A percentile compares a stretch with the other conserved stretches of the same genome.
These are phyloP conservation scores for Rhabditoides inermis DNA, from an alignment of 2,888 invertebrate species.

Conservation along the genomic window DNA sequence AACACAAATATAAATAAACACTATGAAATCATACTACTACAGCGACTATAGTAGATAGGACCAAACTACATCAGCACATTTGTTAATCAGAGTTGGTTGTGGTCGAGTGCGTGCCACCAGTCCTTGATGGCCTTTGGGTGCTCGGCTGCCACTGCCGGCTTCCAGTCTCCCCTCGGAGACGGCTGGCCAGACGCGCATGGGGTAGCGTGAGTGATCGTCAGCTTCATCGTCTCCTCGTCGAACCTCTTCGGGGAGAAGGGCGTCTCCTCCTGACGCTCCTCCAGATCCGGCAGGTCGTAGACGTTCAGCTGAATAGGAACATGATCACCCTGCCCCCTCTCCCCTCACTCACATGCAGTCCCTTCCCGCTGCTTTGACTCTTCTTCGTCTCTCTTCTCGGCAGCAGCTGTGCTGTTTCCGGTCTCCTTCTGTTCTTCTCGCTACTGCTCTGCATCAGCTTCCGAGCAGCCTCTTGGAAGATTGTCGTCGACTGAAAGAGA, in stretches of 20 bases:
- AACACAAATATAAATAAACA: too few species aligned
- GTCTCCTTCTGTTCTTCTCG: slow-evolving; percentile 3
- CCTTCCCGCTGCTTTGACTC: slow-evolving; percentile 15
- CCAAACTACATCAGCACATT: too few species aligned
- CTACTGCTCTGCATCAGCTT: slow-evolving; percentile 27
- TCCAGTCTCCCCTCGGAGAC: too few species aligned
- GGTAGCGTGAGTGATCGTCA: too few species aligned
- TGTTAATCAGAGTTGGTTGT: too few species aligned
- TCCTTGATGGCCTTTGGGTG: not conserved
- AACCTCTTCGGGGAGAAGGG: slow-evolving; percentile 16
- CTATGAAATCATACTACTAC: too few species aligned
- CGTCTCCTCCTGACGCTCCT: slow-evolving; percentile 42
- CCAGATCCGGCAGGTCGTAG: slow-evolving; percentile 45
- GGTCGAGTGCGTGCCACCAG: not conserved
- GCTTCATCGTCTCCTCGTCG: too few species aligned
- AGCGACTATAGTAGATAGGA: too few species aligned
- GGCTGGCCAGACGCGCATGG: too few species aligned
- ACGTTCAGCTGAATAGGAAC: slow-evolving; percentile 34
- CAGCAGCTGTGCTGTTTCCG: slow-evolving; percentile 29
- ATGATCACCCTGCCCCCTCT: not conserved
- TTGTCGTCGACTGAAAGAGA: slow-evolving; percentile 17
- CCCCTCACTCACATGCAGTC: slow-evolving; percentile 27
- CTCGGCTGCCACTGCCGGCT: too few species aligned
- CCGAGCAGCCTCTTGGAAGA: slow-evolving; percentile 38
- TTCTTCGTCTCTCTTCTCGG: slow-evolving; percentile 24